These are phyloP conservation scores for Epistrophella euchroma DNA, from an alignment of 2,888 invertebrate species.

Conservation along the genomic window DNA sequence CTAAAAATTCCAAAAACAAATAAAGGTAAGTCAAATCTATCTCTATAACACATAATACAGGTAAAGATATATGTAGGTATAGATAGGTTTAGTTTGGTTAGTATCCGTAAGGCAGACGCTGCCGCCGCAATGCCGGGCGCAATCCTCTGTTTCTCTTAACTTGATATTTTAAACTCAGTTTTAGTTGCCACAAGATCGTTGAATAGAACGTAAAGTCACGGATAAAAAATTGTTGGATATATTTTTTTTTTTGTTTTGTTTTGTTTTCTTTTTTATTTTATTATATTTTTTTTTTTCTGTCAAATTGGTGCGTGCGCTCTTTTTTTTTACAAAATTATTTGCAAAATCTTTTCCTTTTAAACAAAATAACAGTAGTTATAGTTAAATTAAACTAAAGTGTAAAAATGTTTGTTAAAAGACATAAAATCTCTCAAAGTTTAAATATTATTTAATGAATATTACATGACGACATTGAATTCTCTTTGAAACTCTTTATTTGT, in stretches of 20 bases:
- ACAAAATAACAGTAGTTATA: not conserved
- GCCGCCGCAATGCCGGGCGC: slow-evolving; percentile 3
- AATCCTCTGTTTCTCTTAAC: slow-evolving; percentile 59
- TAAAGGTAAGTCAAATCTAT: slow-evolving; percentile 53
- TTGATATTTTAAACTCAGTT: slow-evolving; percentile 44
- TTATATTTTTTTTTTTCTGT: slow-evolving; percentile 31
- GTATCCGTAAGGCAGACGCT: slow-evolving; percentile 21
- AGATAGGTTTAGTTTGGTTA: slow-evolving; percentile 9
- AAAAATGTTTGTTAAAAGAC: not conserved
- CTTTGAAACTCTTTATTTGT: slow-evolving; percentile 34
- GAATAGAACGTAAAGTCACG: slow-evolving; percentile 59
- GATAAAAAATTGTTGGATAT: slow-evolving; percentile 41
- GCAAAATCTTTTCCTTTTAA: not conserved
- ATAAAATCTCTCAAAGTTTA: not conserved
- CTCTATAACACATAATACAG: not conserved
- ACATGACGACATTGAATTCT: slow-evolving; percentile 62
- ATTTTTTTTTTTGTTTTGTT: not conserved
- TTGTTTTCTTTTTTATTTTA: slow-evolving; percentile 4
- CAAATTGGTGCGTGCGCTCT: slow-evolving; percentile 47
- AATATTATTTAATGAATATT: slow-evolving; percentile 7
- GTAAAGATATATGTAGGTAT: not conserved
- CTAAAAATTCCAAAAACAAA: slow-evolving; percentile 61
- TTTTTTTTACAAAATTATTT: slow-evolving; percentile 2
- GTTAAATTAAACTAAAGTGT: not conserved
- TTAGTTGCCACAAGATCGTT: slow-evolving; percentile 69